Conservation (phyloP, 2,797 vertebrate genomes). For the Glossophaga mutica region DNA sequence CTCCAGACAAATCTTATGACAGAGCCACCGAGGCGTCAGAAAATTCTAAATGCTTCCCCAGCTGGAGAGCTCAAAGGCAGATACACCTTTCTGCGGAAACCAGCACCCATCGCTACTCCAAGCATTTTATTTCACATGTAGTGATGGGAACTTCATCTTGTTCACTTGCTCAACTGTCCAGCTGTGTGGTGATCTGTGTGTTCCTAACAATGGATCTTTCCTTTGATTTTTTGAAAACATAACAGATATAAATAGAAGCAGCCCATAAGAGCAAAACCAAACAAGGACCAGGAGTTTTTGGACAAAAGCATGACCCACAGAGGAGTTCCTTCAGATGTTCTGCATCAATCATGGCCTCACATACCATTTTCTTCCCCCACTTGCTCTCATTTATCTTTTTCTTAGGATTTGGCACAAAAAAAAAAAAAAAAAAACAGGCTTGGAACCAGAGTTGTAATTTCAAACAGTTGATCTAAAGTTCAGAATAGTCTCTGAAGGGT, state of each 20-base stretch:
- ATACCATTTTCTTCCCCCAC: not conserved
- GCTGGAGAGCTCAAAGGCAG: not conserved
- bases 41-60: slow-evolving; percentile 34
- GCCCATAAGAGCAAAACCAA: not conserved
- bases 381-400: slow-evolving; percentile 16
- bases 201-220: not conserved
- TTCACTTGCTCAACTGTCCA: not conserved
- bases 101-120: not conserved
- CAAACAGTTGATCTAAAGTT: not conserved
- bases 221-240: slow-evolving; percentile 25
- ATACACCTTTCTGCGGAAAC: not conserved
- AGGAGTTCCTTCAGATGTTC: not conserved
- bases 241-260: not conserved
- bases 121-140: not conserved
- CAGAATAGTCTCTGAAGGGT: not conserved
- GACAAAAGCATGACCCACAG: not conserved
- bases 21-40: slow-evolving; percentile 25
- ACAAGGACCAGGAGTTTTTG: not conserved
- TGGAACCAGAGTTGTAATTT: not conserved
- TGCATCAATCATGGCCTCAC: not conserved
- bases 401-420: not conserved
- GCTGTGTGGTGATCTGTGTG: not conserved
- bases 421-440: not conserved
- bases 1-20: slow-evolving; percentile 68
- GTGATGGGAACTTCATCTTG: not conserved